Evolutionary conservation across 2,113 vertebrate species (phyloP), one percentile per base, ranked within the genome.

Genomic region (Naja naja): DNA sequence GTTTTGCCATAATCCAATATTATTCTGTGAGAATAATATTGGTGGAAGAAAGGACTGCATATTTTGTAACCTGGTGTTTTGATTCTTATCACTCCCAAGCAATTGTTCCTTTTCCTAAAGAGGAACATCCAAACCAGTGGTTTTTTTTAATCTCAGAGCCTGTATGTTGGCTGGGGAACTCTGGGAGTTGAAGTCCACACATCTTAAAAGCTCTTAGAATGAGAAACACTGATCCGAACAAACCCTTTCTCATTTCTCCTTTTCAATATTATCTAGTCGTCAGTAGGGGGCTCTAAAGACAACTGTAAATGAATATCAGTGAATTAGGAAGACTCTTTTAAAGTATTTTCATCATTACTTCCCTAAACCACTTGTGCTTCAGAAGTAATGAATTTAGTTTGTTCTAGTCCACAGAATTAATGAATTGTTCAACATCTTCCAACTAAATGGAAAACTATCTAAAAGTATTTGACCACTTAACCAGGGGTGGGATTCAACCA

Each of bases 271-370:
- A 56, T 64, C 34, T 14, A 55, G 47, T 54, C 14, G 27, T 88
- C 90, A 89, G 88, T 69, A 92, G 93, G 45, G 64, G 93, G 87
- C 88, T 22, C 34, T 20, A 89, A 20, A 89, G 47, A 25, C 55
- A 92, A 58, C 20, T 54, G 47, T 27, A 88, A 53, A 52, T 47
- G 90, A 53, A n/a, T 47, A 39, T 27, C 56, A 45, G 10, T 9
- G 45, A 64, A 30, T 69, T 18, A 39, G 11, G 25, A 14, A 23
- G 0, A n/a, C 6, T 56, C 27, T 89, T 54, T 54, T 5, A 34
- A 4, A 34, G 27, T 39, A 90, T 34, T 85, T 91, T 85, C 45
- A 53, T 25, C 45, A 53, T 10, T 53, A 49, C 9, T 87, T 43
- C 18, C 39, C 93, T 54, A 52, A 53, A 16, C 10, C 52, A 3